Evolutionary conservation across 2,113 vertebrate genomes (phyloP).

Genomic region (Salvelinus alpinus): DNA sequence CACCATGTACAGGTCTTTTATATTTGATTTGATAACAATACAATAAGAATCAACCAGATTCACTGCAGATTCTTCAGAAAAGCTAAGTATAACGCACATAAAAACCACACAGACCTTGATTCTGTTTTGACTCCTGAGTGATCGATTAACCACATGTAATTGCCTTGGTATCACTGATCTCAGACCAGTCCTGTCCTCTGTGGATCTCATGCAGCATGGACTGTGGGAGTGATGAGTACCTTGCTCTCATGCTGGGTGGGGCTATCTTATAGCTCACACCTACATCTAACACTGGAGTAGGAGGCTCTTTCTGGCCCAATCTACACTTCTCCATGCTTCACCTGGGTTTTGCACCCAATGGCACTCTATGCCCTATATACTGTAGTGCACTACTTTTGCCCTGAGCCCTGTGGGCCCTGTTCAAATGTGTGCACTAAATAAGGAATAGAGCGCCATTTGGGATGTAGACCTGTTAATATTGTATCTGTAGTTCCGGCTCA

Average conservation of each 20-base stretch:
- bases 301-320: too few species aligned
- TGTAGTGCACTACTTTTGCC: too few species aligned
- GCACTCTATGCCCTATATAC: too few species aligned
- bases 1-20: conserved; percentile 51
- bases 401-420: too few species aligned
- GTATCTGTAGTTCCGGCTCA: conserved; percentile 7
- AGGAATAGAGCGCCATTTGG: background rate
- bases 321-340: too few species aligned
- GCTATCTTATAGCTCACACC: background rate
- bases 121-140: conserved; percentile 43
- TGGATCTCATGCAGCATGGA: conserved; percentile 54
- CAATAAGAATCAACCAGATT: conserved; percentile 52
- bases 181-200: conserved; percentile 42
- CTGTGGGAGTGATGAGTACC: conserved; percentile 63
- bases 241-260: conserved; percentile 14
- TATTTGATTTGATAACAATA: conserved; percentile 59
- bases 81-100: conserved; percentile 34
- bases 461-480: background rate
- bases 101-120: conserved; percentile 51
- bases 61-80: conserved; percentile 38
- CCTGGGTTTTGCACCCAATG: too few species aligned
- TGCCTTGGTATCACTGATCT: conserved; percentile 73
- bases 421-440: too few species aligned
- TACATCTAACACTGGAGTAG: background rate
- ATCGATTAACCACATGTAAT: conserved; percentile 74